A percentile compares a stretch with the other conserved stretches of the same genome.
phyloP scores from a whole-genome alignment of 2,888 invertebrate species.

The Platypus cylindrus region DNA sequence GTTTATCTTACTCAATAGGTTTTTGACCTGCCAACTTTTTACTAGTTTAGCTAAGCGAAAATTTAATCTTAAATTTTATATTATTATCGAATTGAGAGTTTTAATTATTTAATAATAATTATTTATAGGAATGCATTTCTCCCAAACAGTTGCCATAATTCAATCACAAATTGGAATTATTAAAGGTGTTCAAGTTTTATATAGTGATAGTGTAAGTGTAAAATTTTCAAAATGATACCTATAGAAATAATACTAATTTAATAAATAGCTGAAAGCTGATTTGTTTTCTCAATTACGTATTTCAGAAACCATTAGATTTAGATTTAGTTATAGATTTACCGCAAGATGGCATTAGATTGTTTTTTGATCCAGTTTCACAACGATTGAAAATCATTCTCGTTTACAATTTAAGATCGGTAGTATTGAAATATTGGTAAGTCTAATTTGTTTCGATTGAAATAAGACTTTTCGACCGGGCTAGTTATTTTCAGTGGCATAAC shows the following conservation, averaged over 20 bases:
- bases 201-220: slow-evolving; percentile 77
- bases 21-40: too few species aligned
- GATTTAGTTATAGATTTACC: slow-evolving; percentile 94
- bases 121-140: slow-evolving; percentile 96
- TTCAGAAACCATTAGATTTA: slow-evolving; percentile 85
- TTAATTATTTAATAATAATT: too few species aligned
- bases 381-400: slow-evolving; percentile 95
- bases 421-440: slow-evolving; percentile 89
- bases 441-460: background rate
- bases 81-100: too few species aligned
- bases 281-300: slow-evolving; percentile 19
- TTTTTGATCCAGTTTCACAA: slow-evolving; percentile 92
- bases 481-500: slow-evolving; percentile 53
- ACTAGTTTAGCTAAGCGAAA: too few species aligned
- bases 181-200: slow-evolving; percentile 90
- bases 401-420: slow-evolving; percentile 92
- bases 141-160: slow-evolving; percentile 91
- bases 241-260: too few species aligned
- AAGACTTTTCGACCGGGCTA: background rate
- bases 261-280: background rate
- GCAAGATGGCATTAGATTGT: slow-evolving; percentile 89
- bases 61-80: too few species aligned
- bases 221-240: too few species aligned
- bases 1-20: too few species aligned
- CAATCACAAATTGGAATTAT: slow-evolving; percentile 93